Evolutionary conservation across 2,888 invertebrate genomes (phyloP).

Genomic region (Sturmia bella): DNA sequence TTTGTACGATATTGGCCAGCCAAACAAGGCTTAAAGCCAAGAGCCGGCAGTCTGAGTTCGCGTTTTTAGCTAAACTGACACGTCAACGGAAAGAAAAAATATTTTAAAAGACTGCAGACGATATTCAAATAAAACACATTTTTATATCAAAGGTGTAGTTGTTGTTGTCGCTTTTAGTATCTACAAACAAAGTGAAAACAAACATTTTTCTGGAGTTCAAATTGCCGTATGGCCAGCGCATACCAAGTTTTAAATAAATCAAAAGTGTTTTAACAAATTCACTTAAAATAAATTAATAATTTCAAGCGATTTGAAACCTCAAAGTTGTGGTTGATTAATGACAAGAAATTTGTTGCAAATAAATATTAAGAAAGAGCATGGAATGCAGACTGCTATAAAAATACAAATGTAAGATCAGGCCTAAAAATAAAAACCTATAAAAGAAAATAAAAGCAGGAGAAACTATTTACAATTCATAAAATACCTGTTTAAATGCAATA

Average conservation of each 20-base stretch:
- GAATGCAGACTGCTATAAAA: background rate
- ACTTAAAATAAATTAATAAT: background rate
- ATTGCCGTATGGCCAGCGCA: slow-evolving; percentile 21
- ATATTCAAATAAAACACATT: slow-evolving; percentile 2
- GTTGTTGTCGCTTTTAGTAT: slow-evolving; percentile 13
- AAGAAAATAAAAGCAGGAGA: too few species aligned
- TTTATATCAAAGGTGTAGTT: slow-evolving; percentile 11
- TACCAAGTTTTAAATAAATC: slow-evolving; percentile 17
- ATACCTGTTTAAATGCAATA: background rate
- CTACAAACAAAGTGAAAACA: slow-evolving; percentile 54
- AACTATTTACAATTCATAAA: background rate
- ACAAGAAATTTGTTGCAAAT: too few species aligned
- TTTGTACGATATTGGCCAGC: slow-evolving; percentile 45
- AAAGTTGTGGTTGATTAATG: too few species aligned
- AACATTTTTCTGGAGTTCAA: slow-evolving; percentile 1
- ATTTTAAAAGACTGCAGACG: slow-evolving; percentile 35
- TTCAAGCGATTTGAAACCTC: too few species aligned
- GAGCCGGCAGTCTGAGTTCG: slow-evolving; percentile 78
- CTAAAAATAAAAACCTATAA: background rate
- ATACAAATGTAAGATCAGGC: background rate
- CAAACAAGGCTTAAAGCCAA: slow-evolving; percentile 70
- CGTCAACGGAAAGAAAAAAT: slow-evolving; percentile 76
- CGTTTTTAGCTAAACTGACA: slow-evolving; percentile 79
- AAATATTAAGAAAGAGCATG: background rate
- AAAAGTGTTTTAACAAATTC: background rate